phyloP scores from a whole-genome alignment of 2,113 vertebrate species.

The Pelusios castaneus region DNA sequence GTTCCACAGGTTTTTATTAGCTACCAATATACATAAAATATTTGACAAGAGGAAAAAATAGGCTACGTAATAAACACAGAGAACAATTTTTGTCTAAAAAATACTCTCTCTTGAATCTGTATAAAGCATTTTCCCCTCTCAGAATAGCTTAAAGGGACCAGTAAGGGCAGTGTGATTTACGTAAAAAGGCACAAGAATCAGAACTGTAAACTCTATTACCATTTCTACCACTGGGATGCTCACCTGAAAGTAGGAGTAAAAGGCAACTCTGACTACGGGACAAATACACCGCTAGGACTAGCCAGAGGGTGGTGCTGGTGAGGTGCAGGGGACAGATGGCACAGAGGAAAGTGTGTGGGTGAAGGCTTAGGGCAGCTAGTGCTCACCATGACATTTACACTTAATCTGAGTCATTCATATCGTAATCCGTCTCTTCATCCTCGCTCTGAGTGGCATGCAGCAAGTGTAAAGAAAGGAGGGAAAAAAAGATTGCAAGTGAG shows the following conservation, averaged over 20 bases:
- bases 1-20: not conserved
- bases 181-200: not conserved
- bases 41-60: not conserved
- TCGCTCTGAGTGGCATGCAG: conserved; percentile 84
- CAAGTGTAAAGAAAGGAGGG: conserved; percentile 75
- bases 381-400: conserved; percentile 87
- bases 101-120: not conserved
- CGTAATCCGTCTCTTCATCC: conserved; percentile 86
- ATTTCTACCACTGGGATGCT: not conserved
- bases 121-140: not conserved
- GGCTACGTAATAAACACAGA: not conserved
- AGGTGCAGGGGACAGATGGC: not conserved
- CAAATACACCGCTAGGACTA: conserved; percentile 24
- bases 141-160: conserved; percentile 10
- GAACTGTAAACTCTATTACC: not conserved
- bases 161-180: not conserved
- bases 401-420: conserved; percentile 92
- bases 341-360: conserved; percentile 18
- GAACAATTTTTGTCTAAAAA: not conserved
- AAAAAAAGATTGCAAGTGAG: conserved; percentile 68
- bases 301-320: conserved; percentile 19
- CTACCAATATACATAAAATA: not conserved
- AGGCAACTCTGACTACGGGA: conserved; percentile 40
- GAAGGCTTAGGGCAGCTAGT: conserved; percentile 70
- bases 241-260: not conserved